Base-by-base conservation (phyloP, 2,888 invertebrate species). In the Himalopsyche tibetana region DNA sequence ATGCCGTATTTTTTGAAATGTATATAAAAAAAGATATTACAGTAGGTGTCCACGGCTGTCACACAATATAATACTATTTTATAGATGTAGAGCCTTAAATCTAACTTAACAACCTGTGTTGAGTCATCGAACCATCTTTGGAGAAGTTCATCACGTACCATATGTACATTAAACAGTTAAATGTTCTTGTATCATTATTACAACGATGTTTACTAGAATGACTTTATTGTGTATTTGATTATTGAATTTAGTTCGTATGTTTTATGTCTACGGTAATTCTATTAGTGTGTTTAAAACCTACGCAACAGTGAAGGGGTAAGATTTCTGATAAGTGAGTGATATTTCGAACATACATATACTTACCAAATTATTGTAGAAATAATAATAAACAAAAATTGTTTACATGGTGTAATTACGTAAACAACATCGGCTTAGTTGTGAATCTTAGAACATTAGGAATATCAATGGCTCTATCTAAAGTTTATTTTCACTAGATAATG, bases 201-300 rank as follows among this genome's bases (percentile, higher is more conserved):
- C 36, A 74, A 74, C 74, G 12, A 74, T 74, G 36, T 74, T 4
- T 51, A 51, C 74, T 12, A 9, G 74, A 74, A 38, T 74, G 74
- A 74, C 74, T 74, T 74, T 36, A 74, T 74, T 74, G 38, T 74
- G 38, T 38, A 36, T 38, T 74, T 74, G 74, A 74, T 74, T 74
- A 74, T 74, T 74, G 74, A 38, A 74, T 74, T 74, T 74, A 74
- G 74, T 74, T 36, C 19, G 74, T 28, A 74, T 74, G 28, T 74
- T 74, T 74, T 74, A 74, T 74, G 36, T 38, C 12, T 74, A 74
- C 74, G 36, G 74, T 38, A 74, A 74, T 38, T 74, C 74, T 74
- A 38, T 74, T 74, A 74, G 74, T 74, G 74, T 74, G 74, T 74
- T 74, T 74, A 38, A 74, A 36, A 5, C 74, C 74, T 36, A 74